These are phyloP conservation scores for Limosa lapponica DNA, from an alignment of 2,797 vertebrate species.

Conservation along the genomic window DNA sequence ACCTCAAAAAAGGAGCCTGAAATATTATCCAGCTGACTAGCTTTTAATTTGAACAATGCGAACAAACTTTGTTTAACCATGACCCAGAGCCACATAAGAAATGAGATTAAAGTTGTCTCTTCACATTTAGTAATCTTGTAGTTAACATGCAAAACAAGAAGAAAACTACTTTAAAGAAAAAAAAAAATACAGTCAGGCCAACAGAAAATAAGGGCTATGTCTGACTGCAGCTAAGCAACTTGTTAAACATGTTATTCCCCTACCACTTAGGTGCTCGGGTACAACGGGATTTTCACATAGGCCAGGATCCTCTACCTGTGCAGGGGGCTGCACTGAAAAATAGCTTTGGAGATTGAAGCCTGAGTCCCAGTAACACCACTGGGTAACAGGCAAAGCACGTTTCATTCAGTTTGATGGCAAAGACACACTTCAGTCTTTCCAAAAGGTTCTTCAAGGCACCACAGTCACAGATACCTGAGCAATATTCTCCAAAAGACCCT, in stretches of 20 bases:
- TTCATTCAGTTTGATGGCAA: not conserved
- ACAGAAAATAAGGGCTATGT: not conserved
- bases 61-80: conserved; percentile 21
- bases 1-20: conserved; percentile 3
- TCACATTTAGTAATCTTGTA: conserved; percentile 38
- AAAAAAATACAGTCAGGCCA: not conserved
- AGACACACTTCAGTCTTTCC: not conserved
- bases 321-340: not conserved
- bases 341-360: not conserved
- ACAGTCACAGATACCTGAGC: not conserved
- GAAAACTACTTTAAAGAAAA: not conserved
- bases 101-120: conserved; percentile 43
- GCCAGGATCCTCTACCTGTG: not conserved
- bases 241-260: not conserved
- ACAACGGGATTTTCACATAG: not conserved
- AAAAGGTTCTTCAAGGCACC: not conserved
- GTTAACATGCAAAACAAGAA: conserved; percentile 24
- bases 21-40: conserved; percentile 1
- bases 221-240: not conserved
- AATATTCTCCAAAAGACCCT: not conserved
- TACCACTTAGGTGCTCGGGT: not conserved
- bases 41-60: conserved; percentile 13
- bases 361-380: not conserved
- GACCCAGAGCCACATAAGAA: not conserved
- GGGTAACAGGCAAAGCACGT: not conserved